A percentile compares a stretch with the other conserved stretches of the same genome.
Evolutionary conservation across 2,113 vertebrate species (phyloP).

Genomic region (Rallus limicola): DNA sequence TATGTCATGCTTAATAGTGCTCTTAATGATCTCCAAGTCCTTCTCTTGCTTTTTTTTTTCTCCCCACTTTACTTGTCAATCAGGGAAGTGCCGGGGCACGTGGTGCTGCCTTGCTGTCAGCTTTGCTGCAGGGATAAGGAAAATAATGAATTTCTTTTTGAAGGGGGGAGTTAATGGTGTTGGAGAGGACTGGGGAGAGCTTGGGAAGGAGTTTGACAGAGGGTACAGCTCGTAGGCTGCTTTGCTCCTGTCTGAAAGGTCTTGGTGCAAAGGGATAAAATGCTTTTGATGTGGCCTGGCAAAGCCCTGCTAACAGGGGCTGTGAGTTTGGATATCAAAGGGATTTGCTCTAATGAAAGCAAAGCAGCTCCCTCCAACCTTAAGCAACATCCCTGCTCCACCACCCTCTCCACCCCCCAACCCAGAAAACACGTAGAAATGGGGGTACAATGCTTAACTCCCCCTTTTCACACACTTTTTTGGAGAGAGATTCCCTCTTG

Average conservation of each 20-base stretch:
- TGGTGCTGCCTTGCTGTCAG: rapidly evolving
- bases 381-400: not conserved
- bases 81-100: not conserved
- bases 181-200: not conserved
- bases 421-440: not conserved
- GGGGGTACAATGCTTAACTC: not conserved
- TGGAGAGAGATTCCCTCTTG: not conserved
- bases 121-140: not conserved
- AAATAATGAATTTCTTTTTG: not conserved
- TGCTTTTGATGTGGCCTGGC: not conserved
- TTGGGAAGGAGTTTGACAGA: not conserved
- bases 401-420: rapidly evolving
- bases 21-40: rapidly evolving
- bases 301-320: not conserved
- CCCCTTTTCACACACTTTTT: not conserved
- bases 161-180: not conserved
- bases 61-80: rapidly evolving
- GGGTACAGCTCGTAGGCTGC: not conserved
- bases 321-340: not conserved
- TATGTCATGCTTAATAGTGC: not conserved
- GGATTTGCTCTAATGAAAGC: not conserved
- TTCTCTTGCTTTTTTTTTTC: not conserved
- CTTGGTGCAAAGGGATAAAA: not conserved
- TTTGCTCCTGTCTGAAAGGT: not conserved
- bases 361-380: not conserved